phyloP scores from a whole-genome alignment of 1,140 invertebrate species.

The Meteorus sp. region DNA sequence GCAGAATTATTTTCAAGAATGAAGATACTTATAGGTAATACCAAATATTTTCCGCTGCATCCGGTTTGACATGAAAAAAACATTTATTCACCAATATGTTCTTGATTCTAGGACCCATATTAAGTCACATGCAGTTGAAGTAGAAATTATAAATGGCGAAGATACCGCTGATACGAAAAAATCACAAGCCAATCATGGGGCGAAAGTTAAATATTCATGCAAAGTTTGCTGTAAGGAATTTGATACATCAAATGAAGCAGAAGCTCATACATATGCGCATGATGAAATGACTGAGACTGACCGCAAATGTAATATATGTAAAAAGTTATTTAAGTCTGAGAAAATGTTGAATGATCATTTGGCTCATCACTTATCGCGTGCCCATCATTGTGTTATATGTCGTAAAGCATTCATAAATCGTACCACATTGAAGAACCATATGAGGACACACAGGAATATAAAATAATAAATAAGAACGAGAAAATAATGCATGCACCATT shows the following conservation, averaged over 20 bases:
- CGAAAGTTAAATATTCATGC: constrained; percentile 42
- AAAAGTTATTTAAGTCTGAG: constrained; percentile 34
- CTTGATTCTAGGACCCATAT: constrained; percentile 36
- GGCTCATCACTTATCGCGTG: constrained; percentile 37
- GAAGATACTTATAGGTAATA: constrained; percentile 41
- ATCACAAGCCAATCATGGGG: constrained; percentile 35
- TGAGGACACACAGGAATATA: constrained; percentile 36
- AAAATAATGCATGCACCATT: no score
- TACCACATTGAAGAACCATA: constrained; percentile 40
- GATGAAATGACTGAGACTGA: constrained; percentile 28
- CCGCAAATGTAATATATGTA: constrained; percentile 40
- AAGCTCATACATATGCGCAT: constrained; percentile 43
- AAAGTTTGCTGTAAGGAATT: constrained; percentile 42
- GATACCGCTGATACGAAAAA: constrained; percentile 16
- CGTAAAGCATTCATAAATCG: constrained; percentile 45
- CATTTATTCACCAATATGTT: constrained; percentile 13
- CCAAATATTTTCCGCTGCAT: neutral
- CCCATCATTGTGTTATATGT: constrained; percentile 40
- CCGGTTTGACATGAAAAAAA: neutral
- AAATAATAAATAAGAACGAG: neutral
- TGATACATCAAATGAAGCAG: constrained; percentile 39
- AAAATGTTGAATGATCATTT: constrained; percentile 36
- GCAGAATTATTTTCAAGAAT: constrained; percentile 38
- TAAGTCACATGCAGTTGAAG: constrained; percentile 33
- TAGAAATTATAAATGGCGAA: neutral